Conservation (phyloP, 2,888 invertebrate genomes). For the Maniola hyperantus region DNA sequence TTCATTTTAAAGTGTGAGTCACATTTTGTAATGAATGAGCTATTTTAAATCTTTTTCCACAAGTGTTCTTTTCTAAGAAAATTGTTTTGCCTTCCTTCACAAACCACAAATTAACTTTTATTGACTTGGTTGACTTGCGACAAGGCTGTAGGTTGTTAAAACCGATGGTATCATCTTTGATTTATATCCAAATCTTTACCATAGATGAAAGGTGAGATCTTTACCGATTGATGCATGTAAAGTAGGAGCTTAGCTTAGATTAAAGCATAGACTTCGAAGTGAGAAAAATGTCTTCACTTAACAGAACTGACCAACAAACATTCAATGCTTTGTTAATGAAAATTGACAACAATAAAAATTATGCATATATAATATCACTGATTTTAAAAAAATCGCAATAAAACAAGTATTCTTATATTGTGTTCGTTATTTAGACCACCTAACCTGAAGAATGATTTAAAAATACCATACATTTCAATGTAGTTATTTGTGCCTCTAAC, state of each 20-base stretch:
- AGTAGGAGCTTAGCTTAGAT: too few species aligned
- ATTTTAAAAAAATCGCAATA: too few species aligned
- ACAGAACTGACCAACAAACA: too few species aligned
- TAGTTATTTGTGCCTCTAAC: background rate
- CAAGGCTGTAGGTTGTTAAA: constrained; percentile 1
- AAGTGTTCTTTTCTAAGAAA: background rate
- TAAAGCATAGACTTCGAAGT: too few species aligned
- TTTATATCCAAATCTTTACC: background rate
- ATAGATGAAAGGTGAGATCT: too few species aligned
- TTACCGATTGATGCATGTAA: background rate
- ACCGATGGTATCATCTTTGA: background rate
- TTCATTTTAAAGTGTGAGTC: constrained; percentile 46
- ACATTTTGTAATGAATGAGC: constrained; percentile 26
- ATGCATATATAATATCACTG: too few species aligned
- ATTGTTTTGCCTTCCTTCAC: background rate
- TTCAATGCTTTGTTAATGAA: too few species aligned
- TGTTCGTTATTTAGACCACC: too few species aligned
- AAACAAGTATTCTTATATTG: too few species aligned
- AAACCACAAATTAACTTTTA: constrained; percentile 5
- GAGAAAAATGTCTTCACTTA: too few species aligned
- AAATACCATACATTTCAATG: background rate
- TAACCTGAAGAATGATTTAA: background rate
- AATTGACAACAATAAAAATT: too few species aligned
- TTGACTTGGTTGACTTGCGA: background rate
- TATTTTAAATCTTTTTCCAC: constrained; percentile 23